Evolutionary conservation across 2,888 invertebrate species (phyloP).

Genomic region (Hyalella azteca): DNA sequence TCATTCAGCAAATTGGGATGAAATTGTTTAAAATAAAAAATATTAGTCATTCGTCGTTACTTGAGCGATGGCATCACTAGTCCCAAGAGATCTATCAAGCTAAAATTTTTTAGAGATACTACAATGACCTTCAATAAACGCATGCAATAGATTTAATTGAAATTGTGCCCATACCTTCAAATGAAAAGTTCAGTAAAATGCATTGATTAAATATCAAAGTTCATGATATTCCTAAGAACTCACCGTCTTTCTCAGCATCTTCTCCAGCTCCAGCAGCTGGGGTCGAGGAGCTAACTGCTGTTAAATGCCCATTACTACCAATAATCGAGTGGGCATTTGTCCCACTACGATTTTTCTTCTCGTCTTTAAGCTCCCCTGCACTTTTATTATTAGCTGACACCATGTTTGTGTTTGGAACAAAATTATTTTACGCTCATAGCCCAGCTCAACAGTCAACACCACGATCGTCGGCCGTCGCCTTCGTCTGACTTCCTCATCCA

Average conservation of each 20-base stretch:
- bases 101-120: too few species aligned
- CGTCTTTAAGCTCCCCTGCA: not conserved
- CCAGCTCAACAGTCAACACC: not conserved
- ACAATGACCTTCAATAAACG: too few species aligned
- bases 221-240: not conserved
- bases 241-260: constrained; percentile 6
- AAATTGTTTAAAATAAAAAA: too few species aligned
- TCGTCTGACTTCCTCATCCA: not conserved
- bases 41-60: too few species aligned
- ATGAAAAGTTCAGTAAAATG: too few species aligned
- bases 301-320: constrained; percentile 24
- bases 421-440: not conserved
- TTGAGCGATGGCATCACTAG: too few species aligned
- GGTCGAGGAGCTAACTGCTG: not conserved
- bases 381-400: constrained; percentile 34
- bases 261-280: not conserved
- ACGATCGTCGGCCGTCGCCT: too few species aligned
- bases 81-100: too few species aligned
- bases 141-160: too few species aligned
- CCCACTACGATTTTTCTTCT: constrained; percentile 18
- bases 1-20: too few species aligned
- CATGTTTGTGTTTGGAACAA: constrained; percentile 5
- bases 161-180: too few species aligned
- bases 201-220: not conserved
- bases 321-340: constrained; percentile 16